phyloP scores from a whole-genome alignment of 2,113 vertebrate species.

The Anhinga anhinga region DNA sequence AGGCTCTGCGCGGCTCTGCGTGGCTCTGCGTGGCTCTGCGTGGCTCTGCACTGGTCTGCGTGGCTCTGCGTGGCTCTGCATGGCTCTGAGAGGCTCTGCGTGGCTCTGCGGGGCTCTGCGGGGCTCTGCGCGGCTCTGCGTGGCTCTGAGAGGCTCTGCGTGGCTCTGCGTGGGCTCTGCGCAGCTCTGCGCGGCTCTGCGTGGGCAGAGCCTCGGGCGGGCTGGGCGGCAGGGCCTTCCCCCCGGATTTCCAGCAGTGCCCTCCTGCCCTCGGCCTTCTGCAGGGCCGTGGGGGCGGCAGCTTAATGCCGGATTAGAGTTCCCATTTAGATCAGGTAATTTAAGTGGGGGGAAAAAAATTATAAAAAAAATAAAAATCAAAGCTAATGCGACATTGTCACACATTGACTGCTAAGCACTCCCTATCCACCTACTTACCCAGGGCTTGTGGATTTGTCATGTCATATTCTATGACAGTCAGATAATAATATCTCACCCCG shows the following conservation, averaged over 20 bases:
- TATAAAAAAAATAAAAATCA: conserved; percentile 62
- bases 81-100: not conserved
- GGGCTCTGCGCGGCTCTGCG: not conserved
- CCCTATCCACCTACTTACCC: conserved; percentile 77
- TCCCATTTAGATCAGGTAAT: conserved; percentile 48
- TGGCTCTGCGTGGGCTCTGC: not conserved
- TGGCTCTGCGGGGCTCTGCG: not conserved
- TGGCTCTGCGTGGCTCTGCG: not conserved
- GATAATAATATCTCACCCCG: conserved; percentile 89
- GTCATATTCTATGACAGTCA: conserved; percentile 90
- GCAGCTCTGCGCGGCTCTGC: not conserved
- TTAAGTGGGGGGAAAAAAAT: not conserved
- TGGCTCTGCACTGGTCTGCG: too few species aligned
- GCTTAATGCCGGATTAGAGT: not conserved
- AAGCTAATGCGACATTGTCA: conserved; percentile 76
- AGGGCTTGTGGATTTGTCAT: conserved; percentile 82
- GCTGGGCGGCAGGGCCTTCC: not conserved
- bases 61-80: not conserved
- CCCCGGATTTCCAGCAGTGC: not conserved
- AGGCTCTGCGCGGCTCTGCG: not conserved
- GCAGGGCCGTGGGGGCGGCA: not conserved
- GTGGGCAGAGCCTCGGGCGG: not conserved
- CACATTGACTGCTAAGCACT: conserved; percentile 80
- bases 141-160: not conserved
- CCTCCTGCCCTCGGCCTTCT: not conserved